Evolutionary conservation across 2,797 vertebrate genomes (phyloP).

Genomic region (Otolemur crassicaudatus): DNA sequence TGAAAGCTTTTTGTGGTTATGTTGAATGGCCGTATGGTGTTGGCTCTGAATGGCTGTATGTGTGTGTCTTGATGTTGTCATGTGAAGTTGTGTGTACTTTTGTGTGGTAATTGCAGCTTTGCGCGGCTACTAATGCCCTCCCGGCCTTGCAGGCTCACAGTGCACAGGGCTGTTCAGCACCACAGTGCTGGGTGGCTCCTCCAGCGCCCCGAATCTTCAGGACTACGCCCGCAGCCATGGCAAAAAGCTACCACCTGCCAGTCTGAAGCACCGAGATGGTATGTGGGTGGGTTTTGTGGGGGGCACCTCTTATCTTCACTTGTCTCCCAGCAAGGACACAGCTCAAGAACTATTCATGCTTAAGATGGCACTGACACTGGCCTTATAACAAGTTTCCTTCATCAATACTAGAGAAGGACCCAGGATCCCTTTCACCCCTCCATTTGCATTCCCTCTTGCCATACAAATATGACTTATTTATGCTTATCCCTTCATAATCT

Average conservation of each 20-base stretch:
- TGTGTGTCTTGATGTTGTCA: conserved; percentile 62
- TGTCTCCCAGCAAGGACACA: conserved; percentile 33
- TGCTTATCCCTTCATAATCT: conserved; percentile 77
- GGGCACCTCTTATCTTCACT: conserved; percentile 56
- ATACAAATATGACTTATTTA: conserved; percentile 74
- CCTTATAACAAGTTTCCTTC: conserved; percentile 58
- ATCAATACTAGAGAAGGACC: conserved; percentile 60
- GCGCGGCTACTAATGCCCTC: conserved; percentile 91
- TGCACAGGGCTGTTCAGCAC: conserved; percentile 99
- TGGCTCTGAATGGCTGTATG: conserved; percentile 62
- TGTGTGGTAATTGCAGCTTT: conserved; percentile 84
- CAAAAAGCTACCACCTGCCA: conserved; percentile 97
- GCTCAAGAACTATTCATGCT: conserved; percentile 65
- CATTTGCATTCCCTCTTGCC: conserved; percentile 74
- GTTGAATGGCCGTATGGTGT: neutral
- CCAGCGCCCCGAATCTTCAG: conserved; percentile 99
- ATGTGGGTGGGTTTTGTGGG: conserved; percentile 89
- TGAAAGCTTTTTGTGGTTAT: conserved; percentile 37
- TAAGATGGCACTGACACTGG: conserved; percentile 12
- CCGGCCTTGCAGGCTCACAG: conserved; percentile 95
- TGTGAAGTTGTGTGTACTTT: conserved; percentile 54
- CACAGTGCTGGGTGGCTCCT: conserved; percentile 99
- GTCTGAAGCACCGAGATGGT: conserved; percentile 99
- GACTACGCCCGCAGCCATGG: conserved; percentile 99
- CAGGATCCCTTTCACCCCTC: conserved; percentile 52